phyloP scores from a whole-genome alignment of 2,888 invertebrate species.

The Pollenia angustigena region DNA sequence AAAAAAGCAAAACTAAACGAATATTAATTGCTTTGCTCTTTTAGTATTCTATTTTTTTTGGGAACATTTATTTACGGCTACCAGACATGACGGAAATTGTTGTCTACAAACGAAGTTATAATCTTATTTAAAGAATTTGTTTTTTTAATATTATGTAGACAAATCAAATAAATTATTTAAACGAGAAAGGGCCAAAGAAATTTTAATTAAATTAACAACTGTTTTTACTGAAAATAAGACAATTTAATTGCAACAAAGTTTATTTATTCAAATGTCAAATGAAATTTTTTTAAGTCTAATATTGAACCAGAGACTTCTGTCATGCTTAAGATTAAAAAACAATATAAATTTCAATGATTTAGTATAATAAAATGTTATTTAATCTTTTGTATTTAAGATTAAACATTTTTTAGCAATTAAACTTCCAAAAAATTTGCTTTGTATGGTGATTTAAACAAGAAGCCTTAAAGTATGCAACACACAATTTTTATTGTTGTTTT shows the following conservation, averaged over 20 bases:
- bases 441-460: background rate
- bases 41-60: constrained; percentile 22
- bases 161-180: background rate
- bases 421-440: constrained; percentile 32
- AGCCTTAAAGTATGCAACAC: constrained; percentile 45
- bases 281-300: no score
- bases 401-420: constrained; percentile 27
- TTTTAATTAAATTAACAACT: background rate
- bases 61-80: constrained; percentile 3
- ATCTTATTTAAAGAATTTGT: background rate
- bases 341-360: background rate
- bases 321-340: constrained; percentile 2
- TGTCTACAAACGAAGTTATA: constrained; percentile 60
- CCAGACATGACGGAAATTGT: constrained; percentile 69
- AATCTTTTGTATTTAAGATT: constrained; percentile 1
- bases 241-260: no score
- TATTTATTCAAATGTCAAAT: no score
- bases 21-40: constrained; percentile 47
- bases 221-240: background rate
- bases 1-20: constrained; percentile 21
- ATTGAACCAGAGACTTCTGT: no score
- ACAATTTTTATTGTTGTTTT: background rate
- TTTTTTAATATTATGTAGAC: background rate
- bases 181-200: background rate
- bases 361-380: constrained; percentile 5